Percentiles rank a stretch among this genome's conserved stretches.
phyloP scores from a whole-genome alignment of 2,888 invertebrate species.

The Melieria crassipennis region DNA sequence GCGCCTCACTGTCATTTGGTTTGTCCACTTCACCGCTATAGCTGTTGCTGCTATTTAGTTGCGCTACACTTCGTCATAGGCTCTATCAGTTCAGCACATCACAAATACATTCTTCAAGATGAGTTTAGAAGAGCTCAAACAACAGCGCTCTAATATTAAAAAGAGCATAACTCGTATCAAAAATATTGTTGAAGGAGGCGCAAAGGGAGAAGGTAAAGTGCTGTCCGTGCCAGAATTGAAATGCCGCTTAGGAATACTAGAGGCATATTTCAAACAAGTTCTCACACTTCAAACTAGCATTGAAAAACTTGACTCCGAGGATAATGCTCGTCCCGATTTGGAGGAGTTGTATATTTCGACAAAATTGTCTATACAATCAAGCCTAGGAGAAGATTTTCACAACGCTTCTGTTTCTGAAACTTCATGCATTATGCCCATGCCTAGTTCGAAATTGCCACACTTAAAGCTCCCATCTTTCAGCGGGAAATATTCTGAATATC shows the following conservation, averaged over 20 bases:
- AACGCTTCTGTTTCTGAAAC: no score
- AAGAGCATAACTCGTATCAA: background rate
- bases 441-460: conserved; percentile 6
- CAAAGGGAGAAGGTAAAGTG: background rate
- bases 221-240: background rate
- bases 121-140: background rate
- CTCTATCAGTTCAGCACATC: background rate
- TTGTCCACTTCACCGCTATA: no score
- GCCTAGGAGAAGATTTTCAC: no score
- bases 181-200: background rate
- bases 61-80: no score
- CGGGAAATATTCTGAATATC: conserved; percentile 15
- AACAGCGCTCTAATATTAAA: background rate
- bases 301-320: conserved; percentile 1
- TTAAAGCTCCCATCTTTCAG: conserved; percentile 1
- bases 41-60: background rate
- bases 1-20: no score
- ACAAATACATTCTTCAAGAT: background rate
- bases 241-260: conserved; percentile 1
- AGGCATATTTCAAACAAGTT: background rate
- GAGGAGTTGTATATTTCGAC: background rate
- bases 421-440: no score
- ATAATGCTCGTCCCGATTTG: background rate
- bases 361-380: no score
- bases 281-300: background rate